Evolutionary conservation across 2,113 vertebrate species (phyloP), one percentile per base, ranked within the genome.

Genomic region (Odontesthes bonariensis): DNA sequence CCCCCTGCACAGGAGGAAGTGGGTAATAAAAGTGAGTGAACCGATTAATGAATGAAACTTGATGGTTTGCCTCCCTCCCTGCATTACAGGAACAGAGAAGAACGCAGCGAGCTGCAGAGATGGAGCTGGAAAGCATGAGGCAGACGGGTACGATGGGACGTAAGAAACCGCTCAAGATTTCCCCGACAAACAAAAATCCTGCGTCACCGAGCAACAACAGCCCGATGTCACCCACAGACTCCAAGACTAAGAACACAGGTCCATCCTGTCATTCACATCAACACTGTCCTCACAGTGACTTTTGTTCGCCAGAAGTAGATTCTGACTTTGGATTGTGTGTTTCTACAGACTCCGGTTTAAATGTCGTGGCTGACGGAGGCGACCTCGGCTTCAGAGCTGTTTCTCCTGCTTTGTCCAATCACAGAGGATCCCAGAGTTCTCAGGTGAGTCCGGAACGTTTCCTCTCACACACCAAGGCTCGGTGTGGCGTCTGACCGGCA

Each of bases 51-150:
- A 3, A 27, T 27, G 2, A 27, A 27, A 27, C 27, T 27, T 11
- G 4, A 1, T 12, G 46, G 35, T 73, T 58, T 63, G 71, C 68
- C 71, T 27, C 84, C 87, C 75, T 40, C 78, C 82, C 55, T 38
- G 22, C 22, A 58, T 3, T 0, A 38, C 69, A 97, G 97, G 96
- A 97, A 49, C 94, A 95, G 88, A 96, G 94, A 81, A 91, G 95
- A 58, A 88, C 92, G 6, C 92, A 94, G 53, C 57, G 3, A 17
- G 74, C 69, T 0, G 84, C 88, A 1, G 92, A 92, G 62, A 88
- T 75, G 23, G 94, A 94, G 69, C 6, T 82, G 3, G 86, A 72
- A 0, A 72, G 33, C 13, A 38, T 54, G 51, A 94, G 89, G 75
- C 92, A 85, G 40, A 55, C 84, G 2, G 93, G 86, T 11, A 93